Evolutionary conservation across 2,888 invertebrate species (phyloP), one percentile per base, ranked within the genome.

Genomic region (Melieria crassipennis): DNA sequence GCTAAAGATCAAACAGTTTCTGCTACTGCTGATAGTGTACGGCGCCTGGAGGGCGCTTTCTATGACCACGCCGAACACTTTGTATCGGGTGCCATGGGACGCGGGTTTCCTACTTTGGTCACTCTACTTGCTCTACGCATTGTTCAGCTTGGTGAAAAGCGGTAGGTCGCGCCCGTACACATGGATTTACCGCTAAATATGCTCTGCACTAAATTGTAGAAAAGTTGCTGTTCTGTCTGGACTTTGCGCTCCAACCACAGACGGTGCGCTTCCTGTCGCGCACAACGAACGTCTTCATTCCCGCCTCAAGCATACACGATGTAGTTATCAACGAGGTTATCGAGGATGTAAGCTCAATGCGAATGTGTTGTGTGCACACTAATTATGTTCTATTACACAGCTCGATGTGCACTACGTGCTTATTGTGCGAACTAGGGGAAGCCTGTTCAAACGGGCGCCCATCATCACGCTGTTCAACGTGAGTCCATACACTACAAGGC

Each of bases 321-420:
- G 76, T 87, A 11, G 84, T 87, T 2, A 85, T 88, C 10, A 88
- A 88, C 70, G 88, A 88, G 82, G 87, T 88, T 1, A 84, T 88
- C 43, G 84, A 85, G 63, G 80, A 87, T 81, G 88, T 88, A 79
- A 73, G 81, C 75, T 6, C 55, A 56, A 42, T 47, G 5, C 4
- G 0, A 55, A 45, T n/a, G 7, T 63, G 30, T 16, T 55, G 48
- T 10, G 4, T 52, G 11, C 42, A 13, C 46, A 64, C 58, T 58
- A 56, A 9, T n/a, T 57, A 9, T 69, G 70, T 30, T 69, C 57
- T 46, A 0, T 68, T 62, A 16, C 80, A 47, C 72, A 88, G 88
- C 78, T 88, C 70, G 82, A 86, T 71, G 82, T 87, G 5, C 84
- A 87, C 64, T 87, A 87, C 75, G 78, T 87, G 58, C 78, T 88